These are phyloP conservation scores for Ovibos moschatus DNA, from an alignment of 2,113 vertebrate species.

Conservation along the genomic window DNA sequence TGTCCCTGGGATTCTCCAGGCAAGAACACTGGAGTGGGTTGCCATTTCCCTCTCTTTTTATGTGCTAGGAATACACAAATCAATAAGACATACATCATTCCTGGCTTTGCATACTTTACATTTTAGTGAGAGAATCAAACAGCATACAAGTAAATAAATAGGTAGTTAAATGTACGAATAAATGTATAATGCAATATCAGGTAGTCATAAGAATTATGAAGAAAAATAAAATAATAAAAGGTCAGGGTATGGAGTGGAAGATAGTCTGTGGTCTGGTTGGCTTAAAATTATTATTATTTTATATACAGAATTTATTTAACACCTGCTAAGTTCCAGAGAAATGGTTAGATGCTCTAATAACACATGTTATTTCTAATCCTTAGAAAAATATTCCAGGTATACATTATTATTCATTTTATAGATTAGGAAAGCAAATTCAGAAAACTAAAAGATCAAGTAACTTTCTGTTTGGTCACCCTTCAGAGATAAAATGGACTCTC, in stretches of 20 bases:
- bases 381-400: background rate
- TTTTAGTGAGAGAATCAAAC: background rate
- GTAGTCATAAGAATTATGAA: background rate
- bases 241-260: background rate
- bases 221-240: slow-evolving; percentile 16
- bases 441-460: background rate
- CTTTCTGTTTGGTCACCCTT: background rate
- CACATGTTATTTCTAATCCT: background rate
- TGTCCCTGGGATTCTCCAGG: no score
- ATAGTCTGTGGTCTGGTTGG: background rate
- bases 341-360: background rate
- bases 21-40: no score
- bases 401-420: slow-evolving; percentile 27
- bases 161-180: background rate
- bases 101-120: background rate
- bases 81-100: background rate
- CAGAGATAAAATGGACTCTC: background rate
- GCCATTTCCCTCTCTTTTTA: no score
- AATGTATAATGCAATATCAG: background rate
- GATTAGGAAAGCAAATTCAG: background rate
- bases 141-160: background rate
- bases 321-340: background rate
- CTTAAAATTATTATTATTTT: background rate
- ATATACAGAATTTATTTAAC: background rate
- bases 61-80: background rate